Evolutionary conservation across 2,888 invertebrate genomes (phyloP).

Genomic region (Loripinus fragilis): DNA sequence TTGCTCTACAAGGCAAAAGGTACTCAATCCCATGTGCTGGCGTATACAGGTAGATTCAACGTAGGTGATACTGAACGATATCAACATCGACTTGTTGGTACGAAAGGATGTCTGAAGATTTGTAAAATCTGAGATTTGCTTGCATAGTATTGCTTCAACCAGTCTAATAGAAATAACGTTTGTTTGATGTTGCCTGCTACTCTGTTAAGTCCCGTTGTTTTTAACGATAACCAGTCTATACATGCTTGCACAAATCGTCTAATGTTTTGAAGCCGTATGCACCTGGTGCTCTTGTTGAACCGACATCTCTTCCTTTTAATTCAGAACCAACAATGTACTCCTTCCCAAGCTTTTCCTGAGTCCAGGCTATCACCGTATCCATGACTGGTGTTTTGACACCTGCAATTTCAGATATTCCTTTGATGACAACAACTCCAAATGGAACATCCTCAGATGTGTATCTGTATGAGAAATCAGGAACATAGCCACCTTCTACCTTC

Average conservation of each 20-base stretch:
- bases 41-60: too few relatives aligned
- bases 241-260: slow-evolving; percentile 57
- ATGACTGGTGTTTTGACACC: slow-evolving; percentile 70
- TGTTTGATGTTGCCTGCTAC: too few relatives aligned
- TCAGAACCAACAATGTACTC: slow-evolving; percentile 67
- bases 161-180: slow-evolving; percentile 67
- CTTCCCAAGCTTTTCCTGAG: slow-evolving; percentile 68
- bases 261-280: slow-evolving; percentile 69
- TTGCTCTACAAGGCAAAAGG: too few relatives aligned
- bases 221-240: not conserved
- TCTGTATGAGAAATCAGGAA: slow-evolving; percentile 72
- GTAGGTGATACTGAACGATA: too few relatives aligned
- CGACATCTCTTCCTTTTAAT: slow-evolving; percentile 69
- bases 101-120: slow-evolving; percentile 59
- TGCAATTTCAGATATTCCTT: slow-evolving; percentile 70
- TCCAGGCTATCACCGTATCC: slow-evolving; percentile 71
- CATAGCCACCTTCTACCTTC: slow-evolving; percentile 59
- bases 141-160: slow-evolving; percentile 67
- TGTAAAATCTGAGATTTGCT: slow-evolving; percentile 63
- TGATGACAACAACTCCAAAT: slow-evolving; percentile 71
- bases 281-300: slow-evolving; percentile 68
- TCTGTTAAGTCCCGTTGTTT: too few relatives aligned
- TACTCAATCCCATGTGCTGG: too few relatives aligned
- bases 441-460: slow-evolving; percentile 74
- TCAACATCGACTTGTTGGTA: slow-evolving; percentile 73